Evolutionary conservation across 2,888 invertebrate species (phyloP).

Genomic region (Hyposoter dolosus): DNA sequence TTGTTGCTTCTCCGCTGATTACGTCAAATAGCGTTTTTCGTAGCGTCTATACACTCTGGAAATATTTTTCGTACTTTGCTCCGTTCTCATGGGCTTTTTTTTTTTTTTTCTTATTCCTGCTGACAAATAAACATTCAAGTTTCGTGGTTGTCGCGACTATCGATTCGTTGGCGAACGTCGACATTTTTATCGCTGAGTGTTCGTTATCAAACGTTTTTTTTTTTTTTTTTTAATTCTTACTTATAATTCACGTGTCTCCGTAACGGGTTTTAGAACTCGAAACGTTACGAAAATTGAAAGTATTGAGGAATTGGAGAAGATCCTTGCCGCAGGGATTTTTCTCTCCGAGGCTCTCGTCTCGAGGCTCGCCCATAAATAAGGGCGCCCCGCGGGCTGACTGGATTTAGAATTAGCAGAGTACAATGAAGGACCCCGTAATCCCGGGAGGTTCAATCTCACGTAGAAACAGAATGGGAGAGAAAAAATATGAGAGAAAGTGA

Average conservation of each 20-base stretch:
- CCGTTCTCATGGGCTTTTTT: neutral
- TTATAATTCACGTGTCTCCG: neutral
- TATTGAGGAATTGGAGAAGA: conserved; percentile 3
- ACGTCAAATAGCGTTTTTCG: neutral
- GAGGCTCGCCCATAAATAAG: conserved; percentile 60
- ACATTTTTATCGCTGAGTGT: neutral
- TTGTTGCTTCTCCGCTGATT: conserved; percentile 26
- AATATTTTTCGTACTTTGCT: neutral
- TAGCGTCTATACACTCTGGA: too few relatives aligned
- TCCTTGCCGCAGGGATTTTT: neutral
- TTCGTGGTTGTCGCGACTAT: neutral
- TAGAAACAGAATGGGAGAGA: conserved; percentile 35
- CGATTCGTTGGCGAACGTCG: neutral
- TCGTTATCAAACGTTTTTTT: neutral
- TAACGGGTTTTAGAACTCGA: neutral
- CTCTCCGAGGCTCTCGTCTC: conserved; percentile 11
- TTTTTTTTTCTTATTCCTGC: neutral
- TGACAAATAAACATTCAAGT: neutral
- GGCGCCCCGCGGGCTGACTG: conserved; percentile 60
- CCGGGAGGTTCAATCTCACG: conserved; percentile 44
- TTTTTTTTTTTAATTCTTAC: neutral
- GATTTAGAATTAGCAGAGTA: conserved; percentile 69
- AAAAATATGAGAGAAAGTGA: conserved; percentile 1
- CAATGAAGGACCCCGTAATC: conserved; percentile 63
- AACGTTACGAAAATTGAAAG: neutral